These are phyloP conservation scores for Micromys minutus DNA, from an alignment of 2,113 vertebrate genomes.

Conservation along the genomic window DNA sequence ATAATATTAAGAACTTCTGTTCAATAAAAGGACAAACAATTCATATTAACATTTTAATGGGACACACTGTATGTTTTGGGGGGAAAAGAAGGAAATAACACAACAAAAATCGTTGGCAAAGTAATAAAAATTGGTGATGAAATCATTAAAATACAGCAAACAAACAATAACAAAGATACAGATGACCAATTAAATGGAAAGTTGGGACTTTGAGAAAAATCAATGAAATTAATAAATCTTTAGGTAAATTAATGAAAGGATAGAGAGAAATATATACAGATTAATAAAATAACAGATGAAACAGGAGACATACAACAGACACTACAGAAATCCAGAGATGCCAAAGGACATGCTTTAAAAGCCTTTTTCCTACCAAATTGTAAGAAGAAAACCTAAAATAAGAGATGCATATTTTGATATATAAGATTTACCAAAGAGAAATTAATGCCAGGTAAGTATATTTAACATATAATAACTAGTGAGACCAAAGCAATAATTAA, in stretches of 20 bases:
- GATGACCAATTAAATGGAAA: background rate
- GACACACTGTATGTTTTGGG: background rate
- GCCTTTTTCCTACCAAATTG: background rate
- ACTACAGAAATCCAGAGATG: background rate
- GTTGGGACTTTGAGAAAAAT: background rate
- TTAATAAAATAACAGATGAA: background rate
- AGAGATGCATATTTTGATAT: background rate
- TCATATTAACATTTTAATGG: background rate
- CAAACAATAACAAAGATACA: background rate
- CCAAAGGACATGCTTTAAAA: background rate
- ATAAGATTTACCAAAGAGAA: background rate
- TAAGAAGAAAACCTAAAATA: background rate
- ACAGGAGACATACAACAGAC: background rate
- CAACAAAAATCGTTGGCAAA: background rate
- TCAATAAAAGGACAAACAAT: background rate
- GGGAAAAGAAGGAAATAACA: background rate
- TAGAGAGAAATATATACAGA: background rate
- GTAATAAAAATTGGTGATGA: background rate
- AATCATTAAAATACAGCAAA: background rate
- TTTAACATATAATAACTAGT: background rate
- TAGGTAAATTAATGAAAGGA: background rate
- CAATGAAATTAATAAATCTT: background rate
- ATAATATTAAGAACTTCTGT: background rate
- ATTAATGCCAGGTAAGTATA: background rate
- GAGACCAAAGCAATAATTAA: background rate